Conservation (phyloP, 2,113 vertebrate genomes). For the Ailuropoda melanoleuca region DNA sequence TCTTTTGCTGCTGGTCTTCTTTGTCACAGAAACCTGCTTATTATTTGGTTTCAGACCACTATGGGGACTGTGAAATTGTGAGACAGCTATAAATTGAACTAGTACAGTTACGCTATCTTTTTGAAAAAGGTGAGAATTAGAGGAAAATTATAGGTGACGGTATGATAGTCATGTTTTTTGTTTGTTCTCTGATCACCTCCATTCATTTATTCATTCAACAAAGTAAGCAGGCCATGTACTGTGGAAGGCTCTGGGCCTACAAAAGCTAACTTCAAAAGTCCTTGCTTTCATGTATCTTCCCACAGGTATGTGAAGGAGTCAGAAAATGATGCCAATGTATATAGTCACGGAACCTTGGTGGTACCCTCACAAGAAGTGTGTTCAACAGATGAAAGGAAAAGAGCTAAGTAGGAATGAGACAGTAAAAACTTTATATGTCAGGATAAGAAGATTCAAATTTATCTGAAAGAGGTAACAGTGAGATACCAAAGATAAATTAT, state of each 20-base stretch:
- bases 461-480: not conserved
- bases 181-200: not conserved
- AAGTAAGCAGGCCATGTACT: not conserved
- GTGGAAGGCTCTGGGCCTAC: not conserved
- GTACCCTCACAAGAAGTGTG: not conserved
- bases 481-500: conserved; percentile 44
- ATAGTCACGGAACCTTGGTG: not conserved
- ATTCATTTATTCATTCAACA: not conserved
- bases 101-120: not conserved
- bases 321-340: not conserved
- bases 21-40: conserved; percentile 8
- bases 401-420: not conserved
- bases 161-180: not conserved
- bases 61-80: not conserved
- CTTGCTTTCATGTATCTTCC: not conserved
- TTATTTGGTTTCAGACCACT: conserved; percentile 13
- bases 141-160: not conserved
- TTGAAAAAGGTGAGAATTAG: conserved; percentile 1
- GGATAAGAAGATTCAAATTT: conserved; percentile 17
- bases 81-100: not conserved
- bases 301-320: not conserved
- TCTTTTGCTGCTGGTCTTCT: not conserved
- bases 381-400: not conserved
- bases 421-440: not conserved
- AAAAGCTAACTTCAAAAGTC: not conserved